A percentile compares a stretch with the other conserved stretches of the same genome.
phyloP scores from a whole-genome alignment of 2,797 vertebrate species.

The Ficedula albicollis region DNA sequence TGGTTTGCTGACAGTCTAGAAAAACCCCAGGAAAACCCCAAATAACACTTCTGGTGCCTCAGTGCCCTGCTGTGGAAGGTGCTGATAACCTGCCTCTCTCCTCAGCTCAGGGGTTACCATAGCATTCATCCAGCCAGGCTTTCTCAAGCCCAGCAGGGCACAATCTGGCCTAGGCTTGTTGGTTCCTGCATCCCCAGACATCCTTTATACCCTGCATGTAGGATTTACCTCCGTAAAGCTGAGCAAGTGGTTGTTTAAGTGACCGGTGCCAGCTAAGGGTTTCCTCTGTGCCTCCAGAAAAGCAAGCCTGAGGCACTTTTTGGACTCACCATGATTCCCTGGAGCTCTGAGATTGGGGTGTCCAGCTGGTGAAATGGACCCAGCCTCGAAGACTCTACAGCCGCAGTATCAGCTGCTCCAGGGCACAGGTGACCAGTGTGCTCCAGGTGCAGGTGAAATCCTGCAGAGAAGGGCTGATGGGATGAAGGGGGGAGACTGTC shows the following conservation, averaged over 20 bases:
- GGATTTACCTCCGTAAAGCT: neutral
- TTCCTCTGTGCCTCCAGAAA: neutral
- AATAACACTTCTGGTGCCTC: neutral
- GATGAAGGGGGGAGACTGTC: too few relatives aligned
- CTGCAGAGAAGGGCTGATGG: neutral
- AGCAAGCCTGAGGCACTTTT: neutral
- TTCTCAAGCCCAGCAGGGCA: neutral
- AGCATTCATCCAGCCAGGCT: neutral
- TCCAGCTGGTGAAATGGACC: neutral
- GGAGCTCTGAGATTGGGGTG: neutral
- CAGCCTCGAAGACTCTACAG: neutral
- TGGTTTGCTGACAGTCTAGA: neutral
- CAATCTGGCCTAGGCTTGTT: neutral
- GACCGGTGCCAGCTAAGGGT: fast-evolving
- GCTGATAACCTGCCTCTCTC: neutral
- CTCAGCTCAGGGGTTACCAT: neutral
- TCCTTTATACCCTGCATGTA: neutral
- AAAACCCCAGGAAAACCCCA: neutral
- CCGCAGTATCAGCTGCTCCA: too few relatives aligned
- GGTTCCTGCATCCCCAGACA: neutral
- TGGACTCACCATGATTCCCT: neutral
- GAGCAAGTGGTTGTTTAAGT: neutral
- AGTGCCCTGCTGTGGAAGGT: neutral
- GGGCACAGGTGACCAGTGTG: neutral
- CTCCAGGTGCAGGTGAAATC: neutral